Evolutionary conservation across 2,797 vertebrate species (phyloP), one percentile per base, ranked within the genome.

Genomic region (Peromyscus nudipes): DNA sequence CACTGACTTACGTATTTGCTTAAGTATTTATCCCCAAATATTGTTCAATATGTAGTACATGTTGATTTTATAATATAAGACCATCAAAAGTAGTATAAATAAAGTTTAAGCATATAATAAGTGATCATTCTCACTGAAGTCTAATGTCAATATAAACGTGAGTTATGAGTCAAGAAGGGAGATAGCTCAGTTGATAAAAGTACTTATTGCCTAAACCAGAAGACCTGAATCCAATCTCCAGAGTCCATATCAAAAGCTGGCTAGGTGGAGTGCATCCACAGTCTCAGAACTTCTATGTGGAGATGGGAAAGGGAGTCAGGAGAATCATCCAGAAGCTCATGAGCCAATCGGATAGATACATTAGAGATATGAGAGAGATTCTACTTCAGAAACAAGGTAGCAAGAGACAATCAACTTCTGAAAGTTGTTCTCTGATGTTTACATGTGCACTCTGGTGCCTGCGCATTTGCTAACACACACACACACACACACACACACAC

Each of bases 81-180:
- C 17, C 11, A 90, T 40, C 55, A 77, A 84, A 96, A n/a, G 23
- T 55, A 77, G 21, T 52, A 94, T 60, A 62, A 93, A 71, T 93
- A 84, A 64, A 95, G 86, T 27, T 79, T 23, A 34, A 79, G 27
- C 69, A 27, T 6, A 29, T 23, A 89, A 79, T 16, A 83, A 80
- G 1, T 83, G 1, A 25, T 8, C n/a, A 84, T 46, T 92, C 19
- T 55, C 17, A 40, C 9, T 62, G 11, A 62, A 91, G 60, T 40
- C 82, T 91, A 86, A 96, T 81, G 55, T 71, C 43, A 91, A 2
- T 46, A 76, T 89, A 92, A 55, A 73, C 92, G 10, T 85, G 5
- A 49, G 17, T 67, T 83, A 46, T 57, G 25, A 29, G n/a, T 62
- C 27, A 17, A 29, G 25, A 43, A 29, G 37, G 29, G 16, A 10